phyloP scores from a whole-genome alignment of 2,888 invertebrate genomes.

The Taenaris catops region DNA sequence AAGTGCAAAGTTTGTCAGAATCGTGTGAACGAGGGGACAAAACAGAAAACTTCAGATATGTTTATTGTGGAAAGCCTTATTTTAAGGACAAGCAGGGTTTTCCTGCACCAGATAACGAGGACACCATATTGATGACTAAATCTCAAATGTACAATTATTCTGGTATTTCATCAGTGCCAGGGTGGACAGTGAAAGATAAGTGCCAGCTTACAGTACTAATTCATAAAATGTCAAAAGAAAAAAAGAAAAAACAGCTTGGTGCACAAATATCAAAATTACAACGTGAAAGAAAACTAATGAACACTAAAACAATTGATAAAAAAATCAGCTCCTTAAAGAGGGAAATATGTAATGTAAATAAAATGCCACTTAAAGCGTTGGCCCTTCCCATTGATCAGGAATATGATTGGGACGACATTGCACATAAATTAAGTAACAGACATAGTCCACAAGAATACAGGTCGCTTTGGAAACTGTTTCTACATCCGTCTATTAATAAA shows the following conservation, averaged over 20 bases:
- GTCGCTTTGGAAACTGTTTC: constrained; percentile 85
- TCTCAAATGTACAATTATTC: constrained; percentile 65
- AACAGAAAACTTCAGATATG: constrained; percentile 37
- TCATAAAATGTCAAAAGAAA: constrained; percentile 46
- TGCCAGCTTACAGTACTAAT: constrained; percentile 68
- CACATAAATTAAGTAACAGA: constrained; percentile 64
- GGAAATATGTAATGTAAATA: constrained; percentile 34
- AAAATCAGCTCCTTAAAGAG: constrained; percentile 30
- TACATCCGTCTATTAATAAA: constrained; percentile 84
- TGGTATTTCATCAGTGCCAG: constrained; percentile 53
- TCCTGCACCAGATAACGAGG: constrained; percentile 79
- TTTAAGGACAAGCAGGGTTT: constrained; percentile 82
- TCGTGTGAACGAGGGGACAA: constrained; percentile 27
- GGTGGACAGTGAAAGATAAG: constrained; percentile 81
- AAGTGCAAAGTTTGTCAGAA: constrained; percentile 26
- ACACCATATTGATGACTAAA: constrained; percentile 63
- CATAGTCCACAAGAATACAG: constrained; percentile 83
- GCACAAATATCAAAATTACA: constrained; percentile 36
- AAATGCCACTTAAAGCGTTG: constrained; percentile 39
- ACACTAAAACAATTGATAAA: constrained; percentile 14
- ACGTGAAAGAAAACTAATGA: constrained; percentile 25
- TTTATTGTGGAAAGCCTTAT: constrained; percentile 80
- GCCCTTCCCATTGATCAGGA: constrained; percentile 53
- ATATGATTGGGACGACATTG: constrained; percentile 81
- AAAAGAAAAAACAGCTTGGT: constrained; percentile 34